Base-by-base conservation (phyloP, 2,888 invertebrate species). In the Laothoe populi region DNA sequence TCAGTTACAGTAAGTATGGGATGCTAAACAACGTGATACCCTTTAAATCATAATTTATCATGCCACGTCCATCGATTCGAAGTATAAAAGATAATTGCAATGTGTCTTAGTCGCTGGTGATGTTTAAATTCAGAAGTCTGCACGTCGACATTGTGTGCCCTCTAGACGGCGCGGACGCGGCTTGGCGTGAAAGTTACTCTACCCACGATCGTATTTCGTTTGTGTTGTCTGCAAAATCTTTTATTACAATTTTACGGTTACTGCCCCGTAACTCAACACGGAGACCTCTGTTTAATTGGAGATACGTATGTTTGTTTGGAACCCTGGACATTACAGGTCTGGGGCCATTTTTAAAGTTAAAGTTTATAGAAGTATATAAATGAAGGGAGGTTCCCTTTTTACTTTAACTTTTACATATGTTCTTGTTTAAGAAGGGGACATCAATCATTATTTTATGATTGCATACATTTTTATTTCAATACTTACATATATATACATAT, bases 111-210 rank as follows among this genome's bases (percentile, higher is more conserved):
- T 19, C 11, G 35, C 19, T 53, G 31, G 35, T 4, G 46, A 19
- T 35, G 35, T 53, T 53, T 53, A 35, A 35, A 53, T 31, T 53
- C 4, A 53, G 49, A 53, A 53, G 60, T 61, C 65, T 63, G 64
- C 71, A 46, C 42, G 61, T 11, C 69, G 74, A 69, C 74, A 71
- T 73, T 73, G 75, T 26, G 3, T 60, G 75, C 57, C 71, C 75
- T 75, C 68, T 65, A 72, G 74, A 75, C 75, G 63, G 61, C 66
- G n/a, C 42, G 63, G 64, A 59, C 61, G 53, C 62, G 61, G 38
- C 19, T 59, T 13, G 53, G 13, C 65, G 64, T 53, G 63, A 64
- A 60, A 63, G 64, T 60, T 59, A 65, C 57, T 53, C 40, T 44
- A 42, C 42, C 42, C 59, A 19, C 60, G 53, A 42, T 70, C 63